These are phyloP conservation scores for Erynnis tages DNA, from an alignment of 2,888 invertebrate genomes.

Conservation along the genomic window DNA sequence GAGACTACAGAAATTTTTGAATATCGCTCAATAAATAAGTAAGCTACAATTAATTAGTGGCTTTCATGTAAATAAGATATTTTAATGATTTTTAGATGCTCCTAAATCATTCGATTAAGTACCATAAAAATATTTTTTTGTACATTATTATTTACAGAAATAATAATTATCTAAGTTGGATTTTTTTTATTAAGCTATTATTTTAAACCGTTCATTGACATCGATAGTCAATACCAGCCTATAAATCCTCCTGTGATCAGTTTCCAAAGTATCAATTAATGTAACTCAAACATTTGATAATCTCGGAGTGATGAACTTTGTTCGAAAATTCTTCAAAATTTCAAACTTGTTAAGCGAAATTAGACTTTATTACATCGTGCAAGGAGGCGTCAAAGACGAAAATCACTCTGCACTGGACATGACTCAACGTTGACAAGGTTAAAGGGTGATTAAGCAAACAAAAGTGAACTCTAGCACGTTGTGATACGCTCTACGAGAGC, in stretches of 20 bases:
- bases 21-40: no score
- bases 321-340: neutral
- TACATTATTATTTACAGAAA: no score
- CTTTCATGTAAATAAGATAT: no score
- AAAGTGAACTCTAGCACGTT: neutral
- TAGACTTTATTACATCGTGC: neutral
- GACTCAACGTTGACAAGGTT: neutral
- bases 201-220: neutral
- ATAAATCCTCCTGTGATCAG: neutral
- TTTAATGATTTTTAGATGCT: no score
- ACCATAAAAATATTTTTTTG: no score
- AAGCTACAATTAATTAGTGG: no score
- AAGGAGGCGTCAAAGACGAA: neutral
- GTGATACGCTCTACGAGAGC: neutral
- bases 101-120: no score
- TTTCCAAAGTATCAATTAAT: conserved; percentile 7
- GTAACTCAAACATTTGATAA: neutral
- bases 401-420: neutral
- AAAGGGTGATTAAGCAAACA: neutral
- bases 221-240: neutral
- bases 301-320: neutral
- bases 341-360: neutral
- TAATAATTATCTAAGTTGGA: no score
- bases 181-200: no score
- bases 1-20: no score